These are phyloP conservation scores for Montipora foliosa DNA, from an alignment of 64 coral and sea anemone species.

Conservation along the genomic window DNA sequence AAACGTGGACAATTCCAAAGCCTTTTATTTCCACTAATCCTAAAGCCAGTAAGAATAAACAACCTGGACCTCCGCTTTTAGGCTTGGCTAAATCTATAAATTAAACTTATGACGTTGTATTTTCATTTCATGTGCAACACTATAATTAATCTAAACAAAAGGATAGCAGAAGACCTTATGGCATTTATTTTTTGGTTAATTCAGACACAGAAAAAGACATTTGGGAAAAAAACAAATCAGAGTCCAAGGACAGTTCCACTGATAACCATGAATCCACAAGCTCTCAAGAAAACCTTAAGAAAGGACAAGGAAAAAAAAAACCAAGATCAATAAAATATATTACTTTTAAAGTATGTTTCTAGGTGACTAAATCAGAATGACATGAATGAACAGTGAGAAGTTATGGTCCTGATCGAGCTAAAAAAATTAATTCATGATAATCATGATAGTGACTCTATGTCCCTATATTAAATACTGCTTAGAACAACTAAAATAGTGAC, in stretches of 20 bases:
- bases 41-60: no score
- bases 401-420: not conserved
- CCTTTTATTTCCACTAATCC: no score
- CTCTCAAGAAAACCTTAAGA: constrained; percentile 15
- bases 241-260: constrained; percentile 35
- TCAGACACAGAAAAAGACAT: constrained; percentile 3
- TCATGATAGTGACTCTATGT: no score
- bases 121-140: not conserved
- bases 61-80: no score
- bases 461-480: no score
- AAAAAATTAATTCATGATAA: no score
- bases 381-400: not conserved
- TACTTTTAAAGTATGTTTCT: not conserved
- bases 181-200: not conserved
- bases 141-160: not conserved
- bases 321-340: constrained; percentile 10
- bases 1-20: no score
- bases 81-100: not conserved
- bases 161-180: not conserved
- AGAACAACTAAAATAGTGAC: no score
- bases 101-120: not conserved
- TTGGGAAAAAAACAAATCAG: not conserved
- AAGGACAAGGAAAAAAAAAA: constrained; percentile 25
- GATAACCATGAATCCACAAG: constrained; percentile 37
- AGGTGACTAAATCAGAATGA: not conserved